A percentile compares a stretch with the other conserved stretches of the same genome.
phyloP scores from a whole-genome alignment of 2,113 vertebrate genomes.

The Burhinus bistriatus region DNA sequence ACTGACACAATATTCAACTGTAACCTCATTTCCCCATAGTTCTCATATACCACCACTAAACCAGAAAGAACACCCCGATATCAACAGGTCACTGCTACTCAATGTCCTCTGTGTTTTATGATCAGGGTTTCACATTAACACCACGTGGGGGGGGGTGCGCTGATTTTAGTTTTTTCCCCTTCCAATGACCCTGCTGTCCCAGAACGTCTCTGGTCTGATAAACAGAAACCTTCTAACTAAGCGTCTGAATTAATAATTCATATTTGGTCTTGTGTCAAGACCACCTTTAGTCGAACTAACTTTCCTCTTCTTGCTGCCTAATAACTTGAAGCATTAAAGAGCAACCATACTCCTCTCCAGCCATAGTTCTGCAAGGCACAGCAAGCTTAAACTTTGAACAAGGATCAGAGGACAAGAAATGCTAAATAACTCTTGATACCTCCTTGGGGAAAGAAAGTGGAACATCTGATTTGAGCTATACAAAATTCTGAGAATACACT shows the following conservation, averaged over 20 bases:
- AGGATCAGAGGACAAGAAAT: neutral
- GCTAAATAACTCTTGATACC: neutral
- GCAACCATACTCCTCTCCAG: neutral
- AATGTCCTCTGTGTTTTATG: rapidly evolving
- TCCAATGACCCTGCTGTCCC: neutral
- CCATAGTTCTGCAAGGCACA: neutral
- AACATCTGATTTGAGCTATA: neutral
- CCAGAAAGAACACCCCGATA: neutral
- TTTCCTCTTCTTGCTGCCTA: neutral
- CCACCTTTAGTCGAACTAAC: neutral
- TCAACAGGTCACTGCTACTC: neutral
- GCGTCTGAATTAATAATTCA: neutral
- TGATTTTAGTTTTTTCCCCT: rapidly evolving
- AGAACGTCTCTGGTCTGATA: neutral
- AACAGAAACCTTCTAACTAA: neutral
- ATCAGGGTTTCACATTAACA: neutral
- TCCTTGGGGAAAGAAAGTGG: neutral
- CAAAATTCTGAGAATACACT: neutral
- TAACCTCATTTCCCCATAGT: neutral
- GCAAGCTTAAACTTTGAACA: neutral
- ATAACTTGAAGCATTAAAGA: neutral
- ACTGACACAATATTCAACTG: neutral
- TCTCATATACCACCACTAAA: rapidly evolving
- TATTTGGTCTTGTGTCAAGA: too few relatives aligned
- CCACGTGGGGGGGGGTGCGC: rapidly evolving